Conservation (phyloP, 2,888 invertebrate species). For the Nesidiocoris tenuis region DNA sequence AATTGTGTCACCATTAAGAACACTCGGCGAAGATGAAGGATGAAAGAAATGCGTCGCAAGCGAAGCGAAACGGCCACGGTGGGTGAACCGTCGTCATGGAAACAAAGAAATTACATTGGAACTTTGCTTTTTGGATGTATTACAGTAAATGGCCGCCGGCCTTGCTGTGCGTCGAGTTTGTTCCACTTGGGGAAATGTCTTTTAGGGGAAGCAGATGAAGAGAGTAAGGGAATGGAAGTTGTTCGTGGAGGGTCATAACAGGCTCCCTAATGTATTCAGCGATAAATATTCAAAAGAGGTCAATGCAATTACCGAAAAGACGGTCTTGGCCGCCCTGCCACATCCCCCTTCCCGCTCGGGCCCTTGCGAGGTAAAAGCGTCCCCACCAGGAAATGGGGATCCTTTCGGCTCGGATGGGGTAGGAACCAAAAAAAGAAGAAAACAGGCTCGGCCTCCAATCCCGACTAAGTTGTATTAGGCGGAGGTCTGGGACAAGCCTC, state of each 20-base stretch:
- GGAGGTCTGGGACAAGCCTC: too few relatives aligned
- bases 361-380: neutral
- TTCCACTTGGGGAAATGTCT: slow-evolving; percentile 24
- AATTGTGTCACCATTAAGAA: neutral
- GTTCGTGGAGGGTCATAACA: slow-evolving; percentile 32
- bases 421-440: neutral
- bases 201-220: neutral
- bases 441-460: neutral
- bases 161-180: slow-evolving; percentile 7
- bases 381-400: neutral
- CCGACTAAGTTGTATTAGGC: too few relatives aligned
- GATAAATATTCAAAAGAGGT: slow-evolving; percentile 42
- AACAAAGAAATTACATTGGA: neutral
- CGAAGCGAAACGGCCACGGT: neutral
- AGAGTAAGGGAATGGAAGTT: slow-evolving; percentile 12
- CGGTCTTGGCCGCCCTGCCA: neutral
- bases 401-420: neutral
- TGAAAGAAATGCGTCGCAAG: neutral
- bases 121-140: slow-evolving; percentile 11
- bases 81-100: neutral
- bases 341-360: neutral
- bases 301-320: slow-evolving; percentile 37
- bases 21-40: neutral
- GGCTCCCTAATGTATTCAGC: slow-evolving; percentile 37
- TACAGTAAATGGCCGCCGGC: slow-evolving; percentile 25